Evolutionary conservation across 2,888 invertebrate species (phyloP).

Genomic region (Hydropsyche betteni): DNA sequence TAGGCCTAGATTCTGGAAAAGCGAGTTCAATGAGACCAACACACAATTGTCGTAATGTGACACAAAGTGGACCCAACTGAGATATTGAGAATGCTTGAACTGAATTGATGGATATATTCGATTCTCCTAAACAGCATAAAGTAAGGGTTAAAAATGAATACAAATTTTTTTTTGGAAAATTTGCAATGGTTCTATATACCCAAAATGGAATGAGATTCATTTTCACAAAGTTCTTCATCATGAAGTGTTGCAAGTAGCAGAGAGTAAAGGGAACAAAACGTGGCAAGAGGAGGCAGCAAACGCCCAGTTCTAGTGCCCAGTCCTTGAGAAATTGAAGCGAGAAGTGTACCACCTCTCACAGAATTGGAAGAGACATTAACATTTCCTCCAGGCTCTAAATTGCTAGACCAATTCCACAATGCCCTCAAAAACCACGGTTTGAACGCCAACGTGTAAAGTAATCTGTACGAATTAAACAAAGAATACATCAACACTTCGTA

Average conservation of each 20-base stretch:
- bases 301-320: constrained; percentile 66
- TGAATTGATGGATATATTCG: constrained; percentile 53
- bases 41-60: constrained; percentile 80
- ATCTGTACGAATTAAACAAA: constrained; percentile 55
- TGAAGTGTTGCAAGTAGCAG: constrained; percentile 83
- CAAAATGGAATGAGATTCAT: constrained; percentile 56
- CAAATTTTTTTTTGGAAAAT: neutral
- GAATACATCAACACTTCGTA: neutral
- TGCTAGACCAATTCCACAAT: constrained; percentile 73
- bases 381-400: constrained; percentile 60
- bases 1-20: constrained; percentile 79
- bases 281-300: constrained; percentile 80
- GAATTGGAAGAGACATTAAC: constrained; percentile 61
- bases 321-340: constrained; percentile 75
- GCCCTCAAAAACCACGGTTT: constrained; percentile 80
- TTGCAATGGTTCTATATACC: constrained; percentile 34
- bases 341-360: constrained; percentile 66
- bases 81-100: constrained; percentile 74
- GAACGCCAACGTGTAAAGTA: constrained; percentile 82
- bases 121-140: constrained; percentile 46
- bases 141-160: neutral
- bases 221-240: constrained; percentile 82
- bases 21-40: constrained; percentile 87
- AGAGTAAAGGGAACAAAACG: constrained; percentile 85
- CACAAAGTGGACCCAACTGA: constrained; percentile 77